Conservation (phyloP, 2,888 invertebrate species). For the Euclidia mi region DNA sequence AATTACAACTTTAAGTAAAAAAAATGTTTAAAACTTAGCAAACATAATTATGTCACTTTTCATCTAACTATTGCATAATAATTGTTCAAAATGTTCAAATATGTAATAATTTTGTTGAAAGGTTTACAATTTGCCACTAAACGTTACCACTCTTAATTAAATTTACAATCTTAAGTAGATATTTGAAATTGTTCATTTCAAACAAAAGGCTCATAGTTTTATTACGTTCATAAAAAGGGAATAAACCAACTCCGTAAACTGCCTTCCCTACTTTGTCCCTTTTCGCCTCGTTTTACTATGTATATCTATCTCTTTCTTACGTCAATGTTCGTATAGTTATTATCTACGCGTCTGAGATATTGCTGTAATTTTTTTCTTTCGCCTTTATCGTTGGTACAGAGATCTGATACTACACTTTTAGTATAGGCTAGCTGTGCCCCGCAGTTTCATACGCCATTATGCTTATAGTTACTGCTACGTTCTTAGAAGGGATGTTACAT, state of each 20-base stretch:
- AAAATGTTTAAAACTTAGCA: too few relatives aligned
- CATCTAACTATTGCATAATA: too few relatives aligned
- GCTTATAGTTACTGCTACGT: too few relatives aligned
- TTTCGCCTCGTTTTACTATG: slow-evolving; percentile 13
- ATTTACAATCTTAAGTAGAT: slow-evolving; percentile 55
- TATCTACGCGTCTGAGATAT: slow-evolving; percentile 56
- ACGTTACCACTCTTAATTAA: slow-evolving; percentile 28
- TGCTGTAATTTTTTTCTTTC: slow-evolving; percentile 54
- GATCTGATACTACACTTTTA: slow-evolving; percentile 45
- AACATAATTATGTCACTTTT: too few relatives aligned
- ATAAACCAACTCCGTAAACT: slow-evolving; percentile 57
- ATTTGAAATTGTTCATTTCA: slow-evolving; percentile 59
- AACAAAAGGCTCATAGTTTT: slow-evolving; percentile 57
- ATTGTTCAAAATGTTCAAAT: too few relatives aligned
- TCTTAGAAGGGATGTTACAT: too few relatives aligned
- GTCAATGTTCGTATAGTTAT: slow-evolving; percentile 48
- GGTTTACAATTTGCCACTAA: too few relatives aligned
- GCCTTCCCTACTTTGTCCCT: slow-evolving; percentile 40
- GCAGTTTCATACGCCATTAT: too few relatives aligned
- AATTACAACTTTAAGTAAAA: too few relatives aligned
- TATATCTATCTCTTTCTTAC: slow-evolving; percentile 31
- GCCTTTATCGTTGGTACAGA: slow-evolving; percentile 31
- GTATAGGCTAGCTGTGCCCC: too few relatives aligned
- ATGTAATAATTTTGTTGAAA: too few relatives aligned
- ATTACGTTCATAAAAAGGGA: slow-evolving; percentile 64